phyloP scores from a whole-genome alignment of 2,113 vertebrate genomes.

The Bagarius yarrelli region DNA sequence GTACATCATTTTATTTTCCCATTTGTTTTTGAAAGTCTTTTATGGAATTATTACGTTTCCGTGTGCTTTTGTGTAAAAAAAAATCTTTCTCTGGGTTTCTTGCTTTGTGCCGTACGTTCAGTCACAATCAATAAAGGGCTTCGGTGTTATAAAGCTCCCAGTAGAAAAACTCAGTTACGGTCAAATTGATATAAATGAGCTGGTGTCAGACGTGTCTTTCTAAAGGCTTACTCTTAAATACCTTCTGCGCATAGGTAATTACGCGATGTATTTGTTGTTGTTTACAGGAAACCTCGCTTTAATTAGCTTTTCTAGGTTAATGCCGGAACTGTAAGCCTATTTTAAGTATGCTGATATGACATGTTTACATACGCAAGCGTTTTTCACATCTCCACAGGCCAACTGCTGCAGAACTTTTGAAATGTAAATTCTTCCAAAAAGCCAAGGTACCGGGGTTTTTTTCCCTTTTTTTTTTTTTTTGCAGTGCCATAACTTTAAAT shows the following conservation, averaged over 20 bases:
- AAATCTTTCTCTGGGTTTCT: not conserved
- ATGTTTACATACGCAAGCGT: not conserved
- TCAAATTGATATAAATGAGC: conserved; percentile 33
- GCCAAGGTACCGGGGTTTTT: conserved; percentile 73
- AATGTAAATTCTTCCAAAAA: conserved; percentile 82
- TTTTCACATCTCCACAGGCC: conserved; percentile 64
- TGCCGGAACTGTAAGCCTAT: not conserved
- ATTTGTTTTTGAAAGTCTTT: no score
- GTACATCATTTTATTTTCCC: conserved; percentile 60
- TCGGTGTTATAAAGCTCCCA: not conserved
- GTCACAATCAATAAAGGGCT: conserved; percentile 28
- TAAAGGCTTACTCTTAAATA: conserved; percentile 1
- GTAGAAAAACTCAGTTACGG: conserved; percentile 25
- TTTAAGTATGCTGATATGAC: conserved; percentile 9
- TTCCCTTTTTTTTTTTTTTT: not conserved
- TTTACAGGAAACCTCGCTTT: not conserved
- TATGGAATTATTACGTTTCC: not conserved
- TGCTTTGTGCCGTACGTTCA: conserved; percentile 13
- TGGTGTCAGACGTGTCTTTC: not conserved
- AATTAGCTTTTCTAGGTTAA: conserved; percentile 7
- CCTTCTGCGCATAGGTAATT: not conserved
- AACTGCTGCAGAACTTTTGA: conserved; percentile 77
- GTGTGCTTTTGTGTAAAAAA: not conserved
- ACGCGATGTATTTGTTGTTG: not conserved
- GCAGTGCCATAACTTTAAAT: conserved; percentile 14